Conservation (phyloP, 2,888 invertebrate species). For the Aspidiotus rigidus region DNA sequence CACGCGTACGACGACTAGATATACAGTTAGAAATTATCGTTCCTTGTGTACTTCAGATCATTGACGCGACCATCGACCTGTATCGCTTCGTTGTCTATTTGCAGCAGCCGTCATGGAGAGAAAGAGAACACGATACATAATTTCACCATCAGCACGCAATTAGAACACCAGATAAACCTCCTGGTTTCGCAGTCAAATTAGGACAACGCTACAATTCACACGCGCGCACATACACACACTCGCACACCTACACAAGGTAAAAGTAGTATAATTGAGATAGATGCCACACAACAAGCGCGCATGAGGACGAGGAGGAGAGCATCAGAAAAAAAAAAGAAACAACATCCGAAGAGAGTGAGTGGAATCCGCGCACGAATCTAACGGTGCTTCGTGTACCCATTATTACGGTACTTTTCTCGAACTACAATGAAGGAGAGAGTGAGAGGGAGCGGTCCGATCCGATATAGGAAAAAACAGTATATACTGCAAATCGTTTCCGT, state of each 20-base stretch:
- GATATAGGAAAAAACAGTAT: slow-evolving; percentile 11
- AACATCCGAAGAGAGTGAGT: background rate
- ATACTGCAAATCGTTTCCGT: slow-evolving; percentile 15
- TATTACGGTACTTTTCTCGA: background rate
- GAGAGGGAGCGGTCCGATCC: background rate
- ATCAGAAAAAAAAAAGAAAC: background rate
- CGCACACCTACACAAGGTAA: background rate
- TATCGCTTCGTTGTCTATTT: background rate
- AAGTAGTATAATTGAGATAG: background rate
- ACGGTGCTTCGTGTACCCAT: background rate
- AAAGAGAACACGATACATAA: background rate
- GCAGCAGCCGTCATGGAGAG: background rate
- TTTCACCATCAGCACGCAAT: background rate
- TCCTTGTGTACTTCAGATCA: background rate
- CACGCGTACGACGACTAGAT: too few species aligned
- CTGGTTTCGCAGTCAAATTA: background rate
- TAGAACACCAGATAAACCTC: slow-evolving; percentile 1
- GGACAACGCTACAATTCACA: slow-evolving; percentile 1
- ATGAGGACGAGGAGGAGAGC: background rate
- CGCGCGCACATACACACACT: background rate
- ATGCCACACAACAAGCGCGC: too few species aligned
- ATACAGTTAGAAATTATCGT: too few species aligned
- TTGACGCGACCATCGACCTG: slow-evolving; percentile 4
- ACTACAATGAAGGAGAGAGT: background rate
- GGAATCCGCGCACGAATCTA: background rate